phyloP scores from a whole-genome alignment of 2,797 vertebrate genomes.

The Aselliscus stoliczkanus region DNA sequence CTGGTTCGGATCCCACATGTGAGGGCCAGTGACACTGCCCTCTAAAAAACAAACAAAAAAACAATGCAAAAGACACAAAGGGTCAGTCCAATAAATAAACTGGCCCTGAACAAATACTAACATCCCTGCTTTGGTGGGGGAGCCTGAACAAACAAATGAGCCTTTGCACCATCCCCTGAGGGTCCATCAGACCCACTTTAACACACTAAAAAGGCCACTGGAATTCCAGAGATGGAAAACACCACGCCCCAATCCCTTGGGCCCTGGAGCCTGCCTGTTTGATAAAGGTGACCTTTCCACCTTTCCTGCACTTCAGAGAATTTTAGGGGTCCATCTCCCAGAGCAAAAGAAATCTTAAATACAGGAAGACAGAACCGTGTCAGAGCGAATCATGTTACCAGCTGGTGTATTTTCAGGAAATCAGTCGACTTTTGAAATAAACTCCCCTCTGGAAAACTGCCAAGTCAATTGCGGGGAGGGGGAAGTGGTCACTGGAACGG shows the following conservation, averaged over 20 bases:
- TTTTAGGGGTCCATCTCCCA: neutral
- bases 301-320: neutral
- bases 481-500: slow-evolving; percentile 74
- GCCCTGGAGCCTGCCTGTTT: neutral
- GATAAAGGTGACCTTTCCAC: neutral
- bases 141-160: slow-evolving; percentile 67
- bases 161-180: slow-evolving; percentile 20
- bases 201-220: slow-evolving; percentile 11
- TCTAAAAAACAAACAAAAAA: too few relatives aligned
- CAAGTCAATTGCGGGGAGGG: slow-evolving; percentile 68
- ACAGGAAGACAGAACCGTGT: slow-evolving; percentile 74
- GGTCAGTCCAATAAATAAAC: slow-evolving; percentile 49
- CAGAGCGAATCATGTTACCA: slow-evolving; percentile 77
- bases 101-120: slow-evolving; percentile 52
- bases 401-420: slow-evolving; percentile 79
- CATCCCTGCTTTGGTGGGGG: slow-evolving; percentile 51
- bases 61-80: slow-evolving; percentile 37
- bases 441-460: slow-evolving; percentile 74
- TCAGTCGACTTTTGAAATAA: slow-evolving; percentile 80
- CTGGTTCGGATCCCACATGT: too few relatives aligned
- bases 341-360: slow-evolving; percentile 44
- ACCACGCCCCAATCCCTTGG: neutral
- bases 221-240: slow-evolving; percentile 42
- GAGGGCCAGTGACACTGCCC: too few relatives aligned
- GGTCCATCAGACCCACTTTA: slow-evolving; percentile 15